Evolutionary conservation across 2,888 invertebrate genomes (phyloP).

Genomic region (Fissipunctia ypsillon): DNA sequence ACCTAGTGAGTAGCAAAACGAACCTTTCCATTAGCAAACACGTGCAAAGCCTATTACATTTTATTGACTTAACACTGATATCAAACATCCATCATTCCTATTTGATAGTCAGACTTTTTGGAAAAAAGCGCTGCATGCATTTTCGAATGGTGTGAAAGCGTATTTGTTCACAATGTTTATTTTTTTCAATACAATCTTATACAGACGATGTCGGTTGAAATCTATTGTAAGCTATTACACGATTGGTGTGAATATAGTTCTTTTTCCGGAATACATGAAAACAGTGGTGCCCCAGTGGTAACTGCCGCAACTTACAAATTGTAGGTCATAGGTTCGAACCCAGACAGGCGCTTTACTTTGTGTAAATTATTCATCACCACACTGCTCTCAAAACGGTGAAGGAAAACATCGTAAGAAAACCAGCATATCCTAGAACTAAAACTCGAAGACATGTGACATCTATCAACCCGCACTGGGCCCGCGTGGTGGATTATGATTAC

Average conservation of each 20-base stretch:
- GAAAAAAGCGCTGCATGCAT: background rate
- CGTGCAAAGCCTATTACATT: background rate
- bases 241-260: background rate
- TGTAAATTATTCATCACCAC: too few relatives aligned
- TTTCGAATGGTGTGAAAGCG: background rate
- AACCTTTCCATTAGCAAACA: background rate
- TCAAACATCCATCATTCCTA: slow-evolving; percentile 1
- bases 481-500: background rate
- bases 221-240: background rate
- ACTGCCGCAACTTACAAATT: too few relatives aligned
- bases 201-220: background rate
- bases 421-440: background rate
- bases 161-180: slow-evolving; percentile 12
- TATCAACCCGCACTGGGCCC: too few relatives aligned
- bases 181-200: background rate
- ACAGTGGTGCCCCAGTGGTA: too few relatives aligned
- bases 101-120: background rate
- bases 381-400: too few relatives aligned
- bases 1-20: background rate
- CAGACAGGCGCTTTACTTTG: too few relatives aligned
- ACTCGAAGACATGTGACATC: background rate
- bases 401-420: too few relatives aligned
- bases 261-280: background rate
- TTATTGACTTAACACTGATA: background rate
- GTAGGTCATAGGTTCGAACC: too few relatives aligned